Evolutionary conservation across 2,113 vertebrate genomes (phyloP).

Genomic region (Crotalus helleri): DNA sequence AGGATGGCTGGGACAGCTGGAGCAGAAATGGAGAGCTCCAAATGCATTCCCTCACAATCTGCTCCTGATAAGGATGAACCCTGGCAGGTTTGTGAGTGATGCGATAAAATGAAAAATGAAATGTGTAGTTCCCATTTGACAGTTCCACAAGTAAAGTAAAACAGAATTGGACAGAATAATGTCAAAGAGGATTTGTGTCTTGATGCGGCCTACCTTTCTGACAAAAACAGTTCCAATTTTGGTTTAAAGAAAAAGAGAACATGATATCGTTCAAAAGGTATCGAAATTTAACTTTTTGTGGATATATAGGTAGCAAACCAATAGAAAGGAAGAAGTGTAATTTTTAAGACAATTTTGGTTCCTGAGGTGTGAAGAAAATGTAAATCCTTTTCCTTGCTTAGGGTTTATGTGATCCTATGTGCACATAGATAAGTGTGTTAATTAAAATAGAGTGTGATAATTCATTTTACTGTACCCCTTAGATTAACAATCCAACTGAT

Average conservation of each 20-base stretch:
- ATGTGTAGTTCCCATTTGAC: background rate
- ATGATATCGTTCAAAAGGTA: constrained; percentile 20
- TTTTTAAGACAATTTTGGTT: constrained; percentile 11
- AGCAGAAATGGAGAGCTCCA: background rate
- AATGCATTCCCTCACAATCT: background rate
- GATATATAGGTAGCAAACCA: background rate
- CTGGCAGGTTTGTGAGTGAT: background rate
- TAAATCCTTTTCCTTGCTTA: background rate
- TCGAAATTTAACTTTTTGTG: constrained; percentile 2
- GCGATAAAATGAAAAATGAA: background rate
- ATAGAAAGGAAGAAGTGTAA: background rate
- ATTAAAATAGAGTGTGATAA: background rate
- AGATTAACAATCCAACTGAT: constrained; percentile 11
- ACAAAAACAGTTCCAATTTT: background rate
- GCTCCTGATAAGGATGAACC: background rate
- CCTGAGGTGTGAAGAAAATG: constrained; percentile 10
- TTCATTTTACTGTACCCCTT: constrained; percentile 10
- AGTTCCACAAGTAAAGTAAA: background rate
- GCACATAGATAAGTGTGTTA: constrained; percentile 1
- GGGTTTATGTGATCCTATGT: background rate
- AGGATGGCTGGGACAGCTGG: background rate
- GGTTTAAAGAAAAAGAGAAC: background rate
- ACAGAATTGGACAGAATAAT: background rate
- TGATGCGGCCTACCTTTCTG: background rate
- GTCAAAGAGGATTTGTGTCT: background rate